Conservation (phyloP, 2,888 invertebrate species). For the Aelia acuminata region DNA sequence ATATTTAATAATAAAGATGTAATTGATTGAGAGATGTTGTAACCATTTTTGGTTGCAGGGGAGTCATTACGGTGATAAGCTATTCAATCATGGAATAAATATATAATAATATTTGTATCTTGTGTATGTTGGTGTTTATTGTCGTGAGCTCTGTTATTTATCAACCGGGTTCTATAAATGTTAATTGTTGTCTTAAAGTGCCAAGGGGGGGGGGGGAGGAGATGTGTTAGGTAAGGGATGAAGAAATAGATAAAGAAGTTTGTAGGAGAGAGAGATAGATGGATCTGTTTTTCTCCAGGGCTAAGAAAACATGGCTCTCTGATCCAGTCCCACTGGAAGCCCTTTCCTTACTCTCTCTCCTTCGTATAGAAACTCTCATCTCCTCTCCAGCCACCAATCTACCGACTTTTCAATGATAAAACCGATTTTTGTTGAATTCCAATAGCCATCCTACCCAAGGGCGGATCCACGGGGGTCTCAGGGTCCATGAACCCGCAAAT, state of each 20-base stretch:
- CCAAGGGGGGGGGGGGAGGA: not conserved
- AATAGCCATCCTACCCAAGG: not conserved
- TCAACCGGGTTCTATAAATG: not conserved
- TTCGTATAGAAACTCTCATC: not conserved
- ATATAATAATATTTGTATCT: too few species aligned
- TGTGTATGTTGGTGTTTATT: too few species aligned
- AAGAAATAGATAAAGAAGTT: constrained; percentile 2
- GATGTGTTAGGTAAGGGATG: not conserved
- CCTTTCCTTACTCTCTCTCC: not conserved
- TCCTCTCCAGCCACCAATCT: not conserved
- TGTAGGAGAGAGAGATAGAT: not conserved
- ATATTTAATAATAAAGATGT: too few species aligned
- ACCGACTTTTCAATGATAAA: not conserved
- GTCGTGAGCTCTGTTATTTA: not conserved
- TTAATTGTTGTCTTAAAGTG: not conserved
- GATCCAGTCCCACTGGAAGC: not conserved
- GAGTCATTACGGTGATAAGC: too few species aligned
- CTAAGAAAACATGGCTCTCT: not conserved
- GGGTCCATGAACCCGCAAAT: too few species aligned
- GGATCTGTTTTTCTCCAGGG: not conserved
- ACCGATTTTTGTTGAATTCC: not conserved
- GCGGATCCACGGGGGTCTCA: too few species aligned
- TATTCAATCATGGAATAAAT: too few species aligned
- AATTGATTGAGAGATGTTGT: too few species aligned
- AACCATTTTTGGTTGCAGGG: too few species aligned